phyloP scores from a whole-genome alignment of 2,888 invertebrate species.

The Mycogona germanica region DNA sequence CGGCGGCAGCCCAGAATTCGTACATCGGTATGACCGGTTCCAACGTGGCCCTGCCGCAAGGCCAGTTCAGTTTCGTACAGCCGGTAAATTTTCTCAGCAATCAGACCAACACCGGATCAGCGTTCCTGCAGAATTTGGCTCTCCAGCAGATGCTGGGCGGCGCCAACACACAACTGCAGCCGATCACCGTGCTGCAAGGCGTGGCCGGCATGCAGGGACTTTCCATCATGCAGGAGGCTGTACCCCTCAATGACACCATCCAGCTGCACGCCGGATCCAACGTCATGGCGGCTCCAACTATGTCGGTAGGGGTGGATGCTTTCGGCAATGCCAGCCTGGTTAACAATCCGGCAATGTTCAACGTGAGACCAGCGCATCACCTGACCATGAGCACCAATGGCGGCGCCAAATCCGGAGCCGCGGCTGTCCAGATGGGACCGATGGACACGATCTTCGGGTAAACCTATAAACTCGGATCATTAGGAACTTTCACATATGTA shows the following conservation, averaged over 20 bases:
- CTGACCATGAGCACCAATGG: neutral
- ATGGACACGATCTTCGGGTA: constrained; percentile 11
- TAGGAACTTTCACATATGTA: no score
- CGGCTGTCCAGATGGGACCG: neutral
- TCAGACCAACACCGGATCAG: constrained; percentile 19
- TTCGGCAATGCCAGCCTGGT: constrained; percentile 13
- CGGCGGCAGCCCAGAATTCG: constrained; percentile 22
- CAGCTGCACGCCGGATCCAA: neutral
- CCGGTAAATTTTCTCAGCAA: constrained; percentile 24
- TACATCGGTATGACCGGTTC: constrained; percentile 16
- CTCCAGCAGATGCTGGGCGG: constrained; percentile 21
- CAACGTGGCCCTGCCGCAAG: constrained; percentile 15
- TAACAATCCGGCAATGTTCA: constrained; percentile 12
- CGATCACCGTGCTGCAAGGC: constrained; percentile 15
- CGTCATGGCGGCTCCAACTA: constrained; percentile 2
- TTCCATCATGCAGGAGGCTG: constrained; percentile 3
- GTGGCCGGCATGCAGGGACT: constrained; percentile 12
- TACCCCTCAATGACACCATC: neutral
- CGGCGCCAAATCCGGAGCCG: neutral
- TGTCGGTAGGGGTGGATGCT: constrained; percentile 12
- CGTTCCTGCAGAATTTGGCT: constrained; percentile 25
- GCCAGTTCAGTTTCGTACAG: constrained; percentile 23
- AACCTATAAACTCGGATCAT: no score
- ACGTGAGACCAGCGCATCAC: constrained; percentile 5
- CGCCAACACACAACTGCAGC: constrained; percentile 3